A percentile compares a stretch with the other conserved stretches of the same genome.
phyloP scores from a whole-genome alignment of 2,888 invertebrate species.

The Cepaea hortensis region DNA sequence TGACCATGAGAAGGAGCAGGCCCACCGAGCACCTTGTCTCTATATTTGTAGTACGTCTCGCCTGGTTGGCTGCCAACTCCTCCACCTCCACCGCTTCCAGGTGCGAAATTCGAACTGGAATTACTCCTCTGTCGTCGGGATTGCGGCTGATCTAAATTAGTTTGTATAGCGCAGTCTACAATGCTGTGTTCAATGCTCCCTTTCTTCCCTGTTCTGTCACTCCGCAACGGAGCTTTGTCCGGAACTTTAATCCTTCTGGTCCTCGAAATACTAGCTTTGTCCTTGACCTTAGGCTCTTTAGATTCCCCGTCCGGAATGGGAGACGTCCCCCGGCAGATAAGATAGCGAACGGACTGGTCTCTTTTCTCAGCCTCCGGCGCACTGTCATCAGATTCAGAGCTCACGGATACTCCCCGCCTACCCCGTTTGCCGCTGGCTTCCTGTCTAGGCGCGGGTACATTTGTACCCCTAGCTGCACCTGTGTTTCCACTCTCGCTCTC shows the following conservation, averaged over 20 bases:
- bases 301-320: conserved; percentile 67
- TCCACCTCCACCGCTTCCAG: conserved; percentile 54
- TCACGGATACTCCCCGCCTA: conserved; percentile 43
- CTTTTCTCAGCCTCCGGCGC: conserved; percentile 70
- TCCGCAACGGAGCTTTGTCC: conserved; percentile 27
- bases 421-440: conserved; percentile 41
- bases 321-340: conserved; percentile 72
- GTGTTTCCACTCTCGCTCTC: conserved; percentile 15
- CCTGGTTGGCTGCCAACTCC: conserved; percentile 50
- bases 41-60: conserved; percentile 64
- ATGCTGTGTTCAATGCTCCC: conserved; percentile 51
- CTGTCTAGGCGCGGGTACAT: conserved; percentile 35
- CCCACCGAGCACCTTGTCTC: conserved; percentile 61
- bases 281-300: conserved; percentile 55
- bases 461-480: conserved; percentile 8
- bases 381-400: conserved; percentile 65
- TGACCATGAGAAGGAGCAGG: conserved; percentile 41
- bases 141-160: conserved; percentile 61
- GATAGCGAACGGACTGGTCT: conserved; percentile 59
- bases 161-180: conserved; percentile 67
- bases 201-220: conserved; percentile 36
- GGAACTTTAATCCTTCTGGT: conserved; percentile 65
- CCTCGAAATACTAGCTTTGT: conserved; percentile 61
- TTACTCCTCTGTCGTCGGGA: conserved; percentile 51
- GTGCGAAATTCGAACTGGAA: conserved; percentile 41